Percentiles rank a stretch among this genome's conserved stretches.
Conservation (phyloP, 2,113 vertebrate genomes). For the Oreochromis spilurus region DNA sequence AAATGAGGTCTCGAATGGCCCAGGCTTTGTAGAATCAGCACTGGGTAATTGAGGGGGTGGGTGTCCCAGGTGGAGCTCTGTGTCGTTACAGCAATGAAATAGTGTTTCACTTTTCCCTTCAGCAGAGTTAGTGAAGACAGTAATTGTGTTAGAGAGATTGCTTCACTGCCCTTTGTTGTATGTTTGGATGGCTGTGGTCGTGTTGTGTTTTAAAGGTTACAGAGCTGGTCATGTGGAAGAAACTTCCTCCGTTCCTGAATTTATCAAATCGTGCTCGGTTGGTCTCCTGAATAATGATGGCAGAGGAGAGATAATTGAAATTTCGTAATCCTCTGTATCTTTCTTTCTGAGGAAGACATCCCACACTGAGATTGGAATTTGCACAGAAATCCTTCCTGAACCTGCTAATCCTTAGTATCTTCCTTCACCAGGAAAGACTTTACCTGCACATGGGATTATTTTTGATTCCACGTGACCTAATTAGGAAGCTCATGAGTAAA, state of each 20-base stretch:
- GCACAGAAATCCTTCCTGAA: slow-evolving; percentile 9
- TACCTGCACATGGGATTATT: not conserved
- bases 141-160: slow-evolving; percentile 40
- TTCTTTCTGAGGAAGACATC: not conserved
- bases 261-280: not conserved
- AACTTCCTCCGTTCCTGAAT: not conserved
- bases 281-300: slow-evolving; percentile 20
- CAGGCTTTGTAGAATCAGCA: slow-evolving; percentile 58
- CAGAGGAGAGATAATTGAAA: slow-evolving; percentile 2
- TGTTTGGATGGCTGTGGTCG: slow-evolving; percentile 5
- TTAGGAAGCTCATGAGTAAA: not conserved
- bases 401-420: slow-evolving; percentile 4
- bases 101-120: slow-evolving; percentile 23
- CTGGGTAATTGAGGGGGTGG: slow-evolving; percentile 52
- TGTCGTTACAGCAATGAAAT: slow-evolving; percentile 30
- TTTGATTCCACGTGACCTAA: not conserved
- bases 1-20: slow-evolving; percentile 53
- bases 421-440: not conserved
- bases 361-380: not conserved
- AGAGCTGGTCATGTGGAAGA: slow-evolving; percentile 7
- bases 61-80: slow-evolving; percentile 34
- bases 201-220: slow-evolving; percentile 24
- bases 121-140: slow-evolving; percentile 32
- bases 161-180: slow-evolving; percentile 6
- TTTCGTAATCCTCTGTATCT: not conserved